Conservation (phyloP, 1,140 invertebrate species). For the Tenebrio molitor region DNA sequence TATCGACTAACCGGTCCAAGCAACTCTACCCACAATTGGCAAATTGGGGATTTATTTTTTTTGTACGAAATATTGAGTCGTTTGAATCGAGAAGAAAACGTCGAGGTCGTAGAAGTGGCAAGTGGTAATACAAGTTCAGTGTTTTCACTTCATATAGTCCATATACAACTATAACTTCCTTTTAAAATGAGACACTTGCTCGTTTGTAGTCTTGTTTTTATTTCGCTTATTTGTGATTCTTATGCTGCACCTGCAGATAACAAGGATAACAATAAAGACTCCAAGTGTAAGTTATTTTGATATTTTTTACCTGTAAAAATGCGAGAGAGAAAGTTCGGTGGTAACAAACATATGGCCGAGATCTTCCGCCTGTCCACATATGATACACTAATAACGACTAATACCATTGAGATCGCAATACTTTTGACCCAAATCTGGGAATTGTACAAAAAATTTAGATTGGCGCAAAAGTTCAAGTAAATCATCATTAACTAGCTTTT, state of each 20-base stretch:
- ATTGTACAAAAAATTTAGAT: no score
- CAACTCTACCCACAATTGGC: conserved; percentile 22
- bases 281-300: conserved; percentile 52
- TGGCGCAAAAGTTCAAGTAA: no score
- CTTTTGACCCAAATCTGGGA: no score
- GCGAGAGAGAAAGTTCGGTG: neutral
- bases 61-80: conserved; percentile 42
- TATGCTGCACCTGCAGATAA: conserved; percentile 45
- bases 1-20: conserved; percentile 24
- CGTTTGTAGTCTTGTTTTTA: conserved; percentile 9
- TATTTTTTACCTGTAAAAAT: neutral
- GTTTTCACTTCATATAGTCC: conserved; percentile 19
- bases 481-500: no score
- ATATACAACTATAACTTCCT: conserved; percentile 6
- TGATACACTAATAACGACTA: conserved; percentile 27
- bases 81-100: conserved; percentile 40
- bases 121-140: conserved; percentile 47
- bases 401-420: no score
- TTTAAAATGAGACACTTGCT: conserved; percentile 43
- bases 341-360: conserved; percentile 11
- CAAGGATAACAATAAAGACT: conserved; percentile 49
- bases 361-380: neutral
- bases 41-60: conserved; percentile 42
- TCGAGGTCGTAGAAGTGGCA: conserved; percentile 47
- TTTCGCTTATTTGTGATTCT: conserved; percentile 26